Conservation (phyloP, 37 sponge, comb jelly and placozoan species). For the Agelas oroides region DNA sequence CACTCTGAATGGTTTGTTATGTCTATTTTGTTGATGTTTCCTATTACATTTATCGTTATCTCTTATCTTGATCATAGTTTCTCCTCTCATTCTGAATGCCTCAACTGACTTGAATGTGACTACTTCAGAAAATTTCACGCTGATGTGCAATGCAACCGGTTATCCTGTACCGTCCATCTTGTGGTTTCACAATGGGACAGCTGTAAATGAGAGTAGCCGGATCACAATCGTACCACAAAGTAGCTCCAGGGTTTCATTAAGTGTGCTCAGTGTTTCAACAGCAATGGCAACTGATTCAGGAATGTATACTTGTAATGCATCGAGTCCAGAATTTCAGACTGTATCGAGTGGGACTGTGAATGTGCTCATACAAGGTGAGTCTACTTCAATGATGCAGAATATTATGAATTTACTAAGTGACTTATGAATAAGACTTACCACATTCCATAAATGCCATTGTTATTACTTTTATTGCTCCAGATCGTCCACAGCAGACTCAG, state of each 20-base stretch:
- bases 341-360: slow-evolving; percentile 10
- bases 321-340: background rate
- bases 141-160: slow-evolving; percentile 64
- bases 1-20: background rate
- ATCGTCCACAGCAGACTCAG: slow-evolving; percentile 51
- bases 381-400: no score
- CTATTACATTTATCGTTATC: no score
- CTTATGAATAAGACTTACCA: no score
- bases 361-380: slow-evolving; percentile 30
- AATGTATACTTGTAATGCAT: slow-evolving; percentile 30
- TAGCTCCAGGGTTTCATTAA: slow-evolving; percentile 13
- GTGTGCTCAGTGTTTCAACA: slow-evolving; percentile 32
- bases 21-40: background rate
- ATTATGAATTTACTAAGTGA: no score
- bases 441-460: no score
- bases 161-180: slow-evolving; percentile 44
- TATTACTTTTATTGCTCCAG: slow-evolving; percentile 7
- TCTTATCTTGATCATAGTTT: slow-evolving; percentile 41
- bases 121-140: background rate
- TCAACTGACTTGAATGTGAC: slow-evolving; percentile 7
- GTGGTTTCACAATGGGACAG: slow-evolving; percentile 60
- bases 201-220: background rate
- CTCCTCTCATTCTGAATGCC: slow-evolving; percentile 6
- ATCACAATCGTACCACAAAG: background rate
- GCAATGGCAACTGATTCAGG: slow-evolving; percentile 56